Base-by-base conservation (phyloP, 2,797 vertebrate species). In the Gastrophryne carolinensis region DNA sequence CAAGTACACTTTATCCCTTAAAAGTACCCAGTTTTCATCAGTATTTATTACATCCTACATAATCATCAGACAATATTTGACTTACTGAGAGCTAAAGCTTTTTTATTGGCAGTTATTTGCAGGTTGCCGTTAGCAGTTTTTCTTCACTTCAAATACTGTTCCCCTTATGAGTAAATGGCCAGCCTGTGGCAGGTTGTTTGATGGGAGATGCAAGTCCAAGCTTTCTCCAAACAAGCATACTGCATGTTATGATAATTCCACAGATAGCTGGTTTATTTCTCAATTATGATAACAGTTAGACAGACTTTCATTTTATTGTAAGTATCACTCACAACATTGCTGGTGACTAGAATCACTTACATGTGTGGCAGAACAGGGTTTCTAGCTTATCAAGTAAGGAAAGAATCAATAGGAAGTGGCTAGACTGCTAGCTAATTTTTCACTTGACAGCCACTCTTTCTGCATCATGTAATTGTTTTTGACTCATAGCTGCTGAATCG, bases 381-480 rank as follows among this genome's bases (percentile, higher is more conserved):
- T 0, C 3, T 10, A 17, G 8, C 35, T 56, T 60, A 24, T 60
- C 70, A 24, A 30, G 34, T 37, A 19, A 68, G 37, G 73, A 10
- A 19, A 56, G 37, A 34, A 27, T 29, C 54, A 4, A 17, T 21
- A 74, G 63, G 72, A 65, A 57, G 54, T 37, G 47, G 34, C 27
- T 32, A 23, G 53, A 30, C 63, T 50, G 41, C 62, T 58, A 19
- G 23, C 50, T 67, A 27, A 39, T 21, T 27, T 66, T 52, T 8
- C 47, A 74, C 27, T 34, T 41, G 5, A 12, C 2, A 37, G 39
- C 12, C 39, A 39, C 57, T 74, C 49, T 57, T 56, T 58, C 60
- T 67, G 53, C 24, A 19, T 39, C 24, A 41, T 26, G 32, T 75
- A 65, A 75, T 75, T 58, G 64, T 66, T 75, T 23, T n/a, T 19